These are phyloP conservation scores for Cotesia chilonis DNA, from an alignment of 1,140 invertebrate species.

Conservation along the genomic window DNA sequence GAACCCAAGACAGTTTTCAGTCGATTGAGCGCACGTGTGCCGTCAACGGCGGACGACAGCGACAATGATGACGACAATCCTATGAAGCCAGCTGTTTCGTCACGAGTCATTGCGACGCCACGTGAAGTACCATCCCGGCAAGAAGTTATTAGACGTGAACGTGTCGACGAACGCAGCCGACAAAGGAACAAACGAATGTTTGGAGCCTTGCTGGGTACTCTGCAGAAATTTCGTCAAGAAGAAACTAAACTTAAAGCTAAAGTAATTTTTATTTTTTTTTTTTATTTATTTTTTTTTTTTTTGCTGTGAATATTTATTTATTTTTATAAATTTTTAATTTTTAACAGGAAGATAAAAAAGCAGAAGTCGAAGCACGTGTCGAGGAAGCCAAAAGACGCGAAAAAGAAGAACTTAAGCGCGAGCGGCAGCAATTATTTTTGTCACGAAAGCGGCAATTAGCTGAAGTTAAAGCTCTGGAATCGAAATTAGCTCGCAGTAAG, in stretches of 20 bases:
- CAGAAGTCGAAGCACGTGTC: slow-evolving; percentile 91
- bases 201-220: slow-evolving; percentile 89
- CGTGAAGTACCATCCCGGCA: slow-evolving; percentile 75
- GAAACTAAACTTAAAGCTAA: slow-evolving; percentile 87
- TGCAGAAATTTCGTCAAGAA: slow-evolving; percentile 95
- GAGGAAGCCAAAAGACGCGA: slow-evolving; percentile 90
- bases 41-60: slow-evolving; percentile 62
- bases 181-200: slow-evolving; percentile 94
- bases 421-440: slow-evolving; percentile 85
- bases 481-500: slow-evolving; percentile 86
- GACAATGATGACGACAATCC: slow-evolving; percentile 64
- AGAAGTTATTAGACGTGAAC: slow-evolving; percentile 84
- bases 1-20: slow-evolving; percentile 69
- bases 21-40: slow-evolving; percentile 62
- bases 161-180: slow-evolving; percentile 82
- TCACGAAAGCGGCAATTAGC: slow-evolving; percentile 87
- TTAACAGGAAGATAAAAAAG: slow-evolving; percentile 80
- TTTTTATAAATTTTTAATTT: slow-evolving; percentile 19
- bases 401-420: slow-evolving; percentile 84
- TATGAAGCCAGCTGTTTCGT: slow-evolving; percentile 65
- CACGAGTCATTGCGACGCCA: slow-evolving; percentile 72
- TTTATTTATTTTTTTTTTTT: slow-evolving; percentile 10
- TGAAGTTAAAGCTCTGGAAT: slow-evolving; percentile 88
- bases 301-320: neutral
- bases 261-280: slow-evolving; percentile 57